Evolutionary conservation across 2,888 invertebrate genomes (phyloP).

Genomic region (Drosophila rubida): DNA sequence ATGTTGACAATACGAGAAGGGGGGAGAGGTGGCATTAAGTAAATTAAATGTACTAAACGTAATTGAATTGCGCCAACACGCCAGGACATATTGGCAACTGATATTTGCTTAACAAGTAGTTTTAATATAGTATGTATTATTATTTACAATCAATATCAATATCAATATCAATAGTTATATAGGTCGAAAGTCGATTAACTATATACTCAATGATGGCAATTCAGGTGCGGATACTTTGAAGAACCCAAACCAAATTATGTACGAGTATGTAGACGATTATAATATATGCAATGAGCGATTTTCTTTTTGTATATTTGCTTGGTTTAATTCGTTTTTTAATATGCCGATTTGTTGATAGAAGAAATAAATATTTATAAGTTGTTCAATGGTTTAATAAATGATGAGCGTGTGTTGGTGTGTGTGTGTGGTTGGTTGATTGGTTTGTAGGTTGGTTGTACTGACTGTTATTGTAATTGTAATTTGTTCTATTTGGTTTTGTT

Average conservation of each 20-base stretch:
- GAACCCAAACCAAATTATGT: slow-evolving; percentile 76
- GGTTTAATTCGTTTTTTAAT: slow-evolving; percentile 16
- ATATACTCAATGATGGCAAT: slow-evolving; percentile 31
- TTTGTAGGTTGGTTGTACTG: slow-evolving; percentile 32
- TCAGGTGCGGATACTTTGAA: slow-evolving; percentile 51
- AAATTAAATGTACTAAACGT: slow-evolving; percentile 20
- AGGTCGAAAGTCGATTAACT: slow-evolving; percentile 24
- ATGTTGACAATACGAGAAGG: slow-evolving; percentile 34
- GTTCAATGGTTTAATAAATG: slow-evolving; percentile 44
- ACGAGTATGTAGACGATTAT: slow-evolving; percentile 45
- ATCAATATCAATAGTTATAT: slow-evolving; percentile 22
- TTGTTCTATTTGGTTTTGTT: slow-evolving; percentile 20
- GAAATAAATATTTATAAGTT: slow-evolving; percentile 35
- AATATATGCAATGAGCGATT: slow-evolving; percentile 45
- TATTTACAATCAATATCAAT: slow-evolving; percentile 48
- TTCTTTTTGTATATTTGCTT: slow-evolving; percentile 21
- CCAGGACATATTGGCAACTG: slow-evolving; percentile 26
- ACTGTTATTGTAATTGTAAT: slow-evolving; percentile 34
- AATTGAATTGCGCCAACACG: slow-evolving; percentile 19
- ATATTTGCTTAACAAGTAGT: slow-evolving; percentile 38
- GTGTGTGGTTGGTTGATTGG: slow-evolving; percentile 34
- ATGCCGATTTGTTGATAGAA: slow-evolving; percentile 28
- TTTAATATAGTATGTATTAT: slow-evolving; percentile 28
- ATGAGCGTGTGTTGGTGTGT: slow-evolving; percentile 45
- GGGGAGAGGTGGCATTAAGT: background rate